These are phyloP conservation scores for Pterobdella sp. DNA, from an alignment of 2,888 invertebrate genomes.

Conservation along the genomic window DNA sequence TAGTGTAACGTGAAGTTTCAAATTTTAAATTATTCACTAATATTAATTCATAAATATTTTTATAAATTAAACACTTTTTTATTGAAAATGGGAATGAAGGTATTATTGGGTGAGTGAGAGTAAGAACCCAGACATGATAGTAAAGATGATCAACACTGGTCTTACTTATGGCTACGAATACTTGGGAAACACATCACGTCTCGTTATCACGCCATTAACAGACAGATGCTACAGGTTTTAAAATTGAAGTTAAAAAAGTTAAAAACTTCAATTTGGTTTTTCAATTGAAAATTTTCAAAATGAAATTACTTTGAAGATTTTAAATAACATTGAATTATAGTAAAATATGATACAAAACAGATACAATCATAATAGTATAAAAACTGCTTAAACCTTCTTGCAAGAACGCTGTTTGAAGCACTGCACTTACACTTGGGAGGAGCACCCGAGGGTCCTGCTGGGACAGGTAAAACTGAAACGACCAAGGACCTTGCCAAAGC, in stretches of 20 bases:
- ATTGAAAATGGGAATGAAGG: too few species aligned
- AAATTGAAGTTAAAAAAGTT: not conserved
- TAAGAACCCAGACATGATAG: constrained; percentile 17
- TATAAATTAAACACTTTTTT: not conserved
- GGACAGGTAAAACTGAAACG: constrained; percentile 54
- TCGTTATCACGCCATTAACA: constrained; percentile 54
- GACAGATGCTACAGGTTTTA: constrained; percentile 53
- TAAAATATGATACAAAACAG: not conserved
- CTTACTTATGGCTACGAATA: constrained; percentile 54
- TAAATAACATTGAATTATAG: not conserved
- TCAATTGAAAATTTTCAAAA: too few species aligned
- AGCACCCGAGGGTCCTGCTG: constrained; percentile 54
- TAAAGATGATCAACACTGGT: constrained; percentile 53
- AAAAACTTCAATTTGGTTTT: too few species aligned
- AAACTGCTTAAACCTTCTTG: not conserved
- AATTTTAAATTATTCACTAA: too few species aligned
- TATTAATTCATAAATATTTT: not conserved
- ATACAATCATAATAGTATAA: not conserved
- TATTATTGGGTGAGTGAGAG: not conserved
- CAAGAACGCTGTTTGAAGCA: constrained; percentile 52
- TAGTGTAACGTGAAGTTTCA: too few species aligned
- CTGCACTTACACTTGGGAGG: constrained; percentile 53
- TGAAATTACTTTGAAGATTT: not conserved
- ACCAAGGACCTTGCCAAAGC: constrained; percentile 55
- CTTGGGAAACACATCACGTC: constrained; percentile 52